phyloP scores from a whole-genome alignment of 2,113 vertebrate species.

The Talpa occidentalis region DNA sequence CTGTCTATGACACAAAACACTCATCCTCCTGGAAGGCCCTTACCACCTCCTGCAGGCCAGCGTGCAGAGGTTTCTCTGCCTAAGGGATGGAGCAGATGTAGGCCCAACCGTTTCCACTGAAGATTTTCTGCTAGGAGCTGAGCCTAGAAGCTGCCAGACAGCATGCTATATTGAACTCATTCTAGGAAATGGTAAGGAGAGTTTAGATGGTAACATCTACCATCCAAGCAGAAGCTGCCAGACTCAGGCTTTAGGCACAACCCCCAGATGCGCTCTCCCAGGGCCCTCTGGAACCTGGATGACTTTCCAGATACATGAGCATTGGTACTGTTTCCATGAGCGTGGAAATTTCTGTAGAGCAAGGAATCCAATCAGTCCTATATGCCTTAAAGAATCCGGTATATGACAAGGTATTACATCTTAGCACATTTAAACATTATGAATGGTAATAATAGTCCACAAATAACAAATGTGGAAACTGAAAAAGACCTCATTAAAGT shows the following conservation, averaged over 20 bases:
- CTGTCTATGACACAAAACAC: neutral
- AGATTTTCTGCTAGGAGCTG: neutral
- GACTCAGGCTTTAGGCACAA: neutral
- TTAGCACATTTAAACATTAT: constrained; percentile 32
- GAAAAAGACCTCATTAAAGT: neutral
- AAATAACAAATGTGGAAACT: constrained; percentile 48
- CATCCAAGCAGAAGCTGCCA: neutral
- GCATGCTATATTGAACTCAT: neutral
- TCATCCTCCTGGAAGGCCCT: neutral
- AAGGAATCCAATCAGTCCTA: constrained; percentile 20
- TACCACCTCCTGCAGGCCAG: neutral
- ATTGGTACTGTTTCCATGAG: neutral
- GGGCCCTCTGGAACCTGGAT: neutral
- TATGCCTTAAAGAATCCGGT: constrained; percentile 4
- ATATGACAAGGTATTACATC: neutral
- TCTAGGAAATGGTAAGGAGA: neutral
- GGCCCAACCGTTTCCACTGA: neutral
- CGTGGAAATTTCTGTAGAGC: neutral
- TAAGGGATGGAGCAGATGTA: neutral
- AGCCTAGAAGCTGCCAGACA: neutral
- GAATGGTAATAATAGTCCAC: constrained; percentile 12
- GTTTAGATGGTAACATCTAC: neutral
- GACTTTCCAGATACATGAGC: neutral
- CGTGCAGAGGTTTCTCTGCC: neutral
- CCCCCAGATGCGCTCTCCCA: neutral